Percentiles rank a stretch among this genome's conserved stretches.
Evolutionary conservation across 2,888 invertebrate species (phyloP).

Genomic region (Yponomeuta sedellus): DNA sequence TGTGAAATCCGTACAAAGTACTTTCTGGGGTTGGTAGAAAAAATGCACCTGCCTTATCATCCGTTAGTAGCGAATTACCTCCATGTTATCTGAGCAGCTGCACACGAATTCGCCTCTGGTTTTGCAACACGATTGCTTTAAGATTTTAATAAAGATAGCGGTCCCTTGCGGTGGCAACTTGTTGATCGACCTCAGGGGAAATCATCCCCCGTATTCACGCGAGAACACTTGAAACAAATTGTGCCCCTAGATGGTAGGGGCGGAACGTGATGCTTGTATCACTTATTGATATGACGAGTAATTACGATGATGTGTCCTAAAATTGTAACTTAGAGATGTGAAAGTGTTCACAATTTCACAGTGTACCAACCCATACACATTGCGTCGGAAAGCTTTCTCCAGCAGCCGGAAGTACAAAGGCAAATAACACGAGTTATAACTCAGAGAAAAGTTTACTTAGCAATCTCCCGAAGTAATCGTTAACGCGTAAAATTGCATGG

Average conservation of each 20-base stretch:
- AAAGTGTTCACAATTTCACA: background rate
- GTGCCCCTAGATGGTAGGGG: background rate
- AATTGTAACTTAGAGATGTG: background rate
- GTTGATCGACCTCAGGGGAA: conserved; percentile 47
- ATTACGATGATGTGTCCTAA: background rate
- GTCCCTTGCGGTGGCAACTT: conserved; percentile 37
- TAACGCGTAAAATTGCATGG: no score
- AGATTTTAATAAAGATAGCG: conserved; percentile 59
- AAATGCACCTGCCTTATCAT: background rate
- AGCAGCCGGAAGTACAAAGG: background rate
- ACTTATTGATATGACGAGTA: background rate
- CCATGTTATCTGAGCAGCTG: conserved; percentile 10
- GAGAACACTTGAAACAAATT: conserved; percentile 9
- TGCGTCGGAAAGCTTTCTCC: background rate
- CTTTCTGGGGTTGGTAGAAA: no score
- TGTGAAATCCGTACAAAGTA: no score
- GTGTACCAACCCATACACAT: background rate
- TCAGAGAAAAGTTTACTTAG: no score
- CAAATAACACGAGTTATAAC: background rate
- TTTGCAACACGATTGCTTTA: conserved; percentile 26
- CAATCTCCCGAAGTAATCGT: no score
- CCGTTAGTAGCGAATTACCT: background rate
- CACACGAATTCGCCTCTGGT: conserved; percentile 1
- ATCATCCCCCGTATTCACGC: conserved; percentile 33
- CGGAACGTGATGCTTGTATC: background rate